Conservation (phyloP, 2,888 invertebrate genomes). For the Ischnus inquisitorius region DNA sequence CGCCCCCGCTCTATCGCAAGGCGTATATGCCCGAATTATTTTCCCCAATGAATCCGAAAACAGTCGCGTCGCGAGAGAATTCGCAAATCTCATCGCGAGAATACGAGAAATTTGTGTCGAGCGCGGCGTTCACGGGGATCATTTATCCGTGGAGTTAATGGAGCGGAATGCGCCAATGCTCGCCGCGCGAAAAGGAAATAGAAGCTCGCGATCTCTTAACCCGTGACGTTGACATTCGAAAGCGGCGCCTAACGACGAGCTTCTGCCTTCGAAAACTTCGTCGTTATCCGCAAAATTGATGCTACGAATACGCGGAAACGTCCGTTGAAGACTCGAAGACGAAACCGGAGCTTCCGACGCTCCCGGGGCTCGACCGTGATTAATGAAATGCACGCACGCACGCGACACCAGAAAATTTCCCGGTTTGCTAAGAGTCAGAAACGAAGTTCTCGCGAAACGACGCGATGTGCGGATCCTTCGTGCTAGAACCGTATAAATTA, state of each 20-base stretch:
- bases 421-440: background rate
- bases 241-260: conserved; percentile 60
- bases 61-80: conserved; percentile 2
- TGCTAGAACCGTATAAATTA: conserved; percentile 45
- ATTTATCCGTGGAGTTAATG: conserved; percentile 78
- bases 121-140: conserved; percentile 70
- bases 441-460: background rate
- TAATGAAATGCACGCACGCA: conserved; percentile 31
- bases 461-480: background rate
- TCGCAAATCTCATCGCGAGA: background rate
- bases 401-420: conserved; percentile 4
- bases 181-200: conserved; percentile 26
- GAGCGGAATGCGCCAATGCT: conserved; percentile 48
- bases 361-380: conserved; percentile 9
- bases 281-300: conserved; percentile 75
- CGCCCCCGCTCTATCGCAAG: background rate
- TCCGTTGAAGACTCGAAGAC: conserved; percentile 2
- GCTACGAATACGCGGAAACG: conserved; percentile 58
- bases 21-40: conserved; percentile 24
- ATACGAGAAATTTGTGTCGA: conserved; percentile 9
- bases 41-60: conserved; percentile 16
- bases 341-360: background rate
- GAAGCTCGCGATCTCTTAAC: background rate
- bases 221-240: conserved; percentile 69
- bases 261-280: conserved; percentile 59